Evolutionary conservation across 2,797 vertebrate genomes (phyloP).

Genomic region (Falco concolor): DNA sequence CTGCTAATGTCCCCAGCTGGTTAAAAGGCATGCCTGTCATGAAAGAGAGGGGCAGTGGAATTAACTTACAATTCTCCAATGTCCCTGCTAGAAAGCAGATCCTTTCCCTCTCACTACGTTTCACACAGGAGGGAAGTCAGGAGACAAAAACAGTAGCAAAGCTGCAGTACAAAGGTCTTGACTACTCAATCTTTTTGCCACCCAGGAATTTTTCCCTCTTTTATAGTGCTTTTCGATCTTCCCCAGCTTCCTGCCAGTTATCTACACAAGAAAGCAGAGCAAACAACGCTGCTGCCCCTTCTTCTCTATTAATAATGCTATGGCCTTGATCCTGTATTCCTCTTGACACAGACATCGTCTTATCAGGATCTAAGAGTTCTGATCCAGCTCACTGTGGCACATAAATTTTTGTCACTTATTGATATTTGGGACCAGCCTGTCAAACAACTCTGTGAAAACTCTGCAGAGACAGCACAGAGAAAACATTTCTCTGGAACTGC

Average conservation of each 20-base stretch:
- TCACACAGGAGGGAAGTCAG: neutral
- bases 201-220: neutral
- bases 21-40: slow-evolving; percentile 94
- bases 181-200: neutral
- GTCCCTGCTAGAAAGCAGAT: neutral
- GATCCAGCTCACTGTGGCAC: neutral
- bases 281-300: neutral
- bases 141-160: neutral
- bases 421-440: neutral
- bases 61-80: neutral
- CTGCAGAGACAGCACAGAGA: neutral
- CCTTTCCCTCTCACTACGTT: neutral
- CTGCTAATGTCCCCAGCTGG: slow-evolving; percentile 92
- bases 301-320: neutral
- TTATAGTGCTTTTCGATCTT: neutral
- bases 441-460: neutral
- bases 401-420: neutral
- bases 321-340: neutral
- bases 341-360: neutral
- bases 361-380: neutral
- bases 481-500: neutral
- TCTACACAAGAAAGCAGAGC: neutral
- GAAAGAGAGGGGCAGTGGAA: neutral
- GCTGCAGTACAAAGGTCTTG: neutral
- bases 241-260: neutral